Base-by-base conservation (phyloP, 1,140 invertebrate genomes). In the silkworm (Bombyx mori) region DNA sequence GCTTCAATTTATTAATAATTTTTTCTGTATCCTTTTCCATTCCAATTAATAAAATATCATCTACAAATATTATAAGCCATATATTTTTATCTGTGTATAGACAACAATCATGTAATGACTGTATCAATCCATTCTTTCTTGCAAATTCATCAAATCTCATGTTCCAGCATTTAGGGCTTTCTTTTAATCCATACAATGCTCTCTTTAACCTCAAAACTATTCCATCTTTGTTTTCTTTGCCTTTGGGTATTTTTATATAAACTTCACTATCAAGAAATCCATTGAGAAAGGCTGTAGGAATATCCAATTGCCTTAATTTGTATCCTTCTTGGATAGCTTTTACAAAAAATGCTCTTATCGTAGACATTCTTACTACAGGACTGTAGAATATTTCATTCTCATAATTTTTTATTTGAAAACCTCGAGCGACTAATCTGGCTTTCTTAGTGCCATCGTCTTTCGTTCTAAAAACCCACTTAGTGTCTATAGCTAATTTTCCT, bases 391-490 rank as follows among this genome's bases (percentile, higher is more conserved):
- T 12, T 12, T 48, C 6, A 12, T 48, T 18, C 18, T 68, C 52
- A n/a, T 10, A 63, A 62, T 71, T 66, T 18, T 18, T 18, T 18
- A 18, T 18, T 22, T 68, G 69, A 48, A 68, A 70, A 49, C 62
- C 60, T 60, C 65, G 52, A n/a, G 60, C 61, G 22, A 67, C 63
- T 58, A 68, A 57, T 35, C 64, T 63, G 4, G 64, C 60, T 62
- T 69, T 69, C 49, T 63, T 65, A 44, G 49, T 52, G 65, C 61
- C 54, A 74, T 71, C 8, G 64, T 48, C 58, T 73, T 74, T 70
- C 52, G 42, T 63, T 56, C 52, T 76, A 57, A 51, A 64, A 54
- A 62, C 61, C 69, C 63, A 64, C 26, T 56, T 70, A 7, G 52
- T 69, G 64, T 51, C 75, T 50, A 65, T 60, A 35, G 65, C 56